These are phyloP conservation scores for Drosophila paranaensis DNA, from an alignment of 2,888 invertebrate species.

Conservation along the genomic window DNA sequence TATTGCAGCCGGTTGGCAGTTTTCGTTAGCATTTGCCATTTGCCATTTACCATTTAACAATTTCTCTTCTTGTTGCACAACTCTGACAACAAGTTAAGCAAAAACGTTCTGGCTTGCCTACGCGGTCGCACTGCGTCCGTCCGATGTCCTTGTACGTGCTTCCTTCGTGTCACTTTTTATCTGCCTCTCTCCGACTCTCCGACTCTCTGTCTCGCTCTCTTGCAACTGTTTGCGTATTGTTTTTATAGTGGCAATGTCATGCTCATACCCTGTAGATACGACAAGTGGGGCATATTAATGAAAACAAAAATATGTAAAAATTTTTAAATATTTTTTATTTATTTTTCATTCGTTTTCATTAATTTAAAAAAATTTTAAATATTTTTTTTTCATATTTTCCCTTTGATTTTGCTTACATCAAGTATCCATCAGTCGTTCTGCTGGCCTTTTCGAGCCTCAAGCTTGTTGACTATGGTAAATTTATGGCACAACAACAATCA, in stretches of 20 bases:
- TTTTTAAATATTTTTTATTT: background rate
- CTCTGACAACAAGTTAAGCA: slow-evolving; percentile 20
- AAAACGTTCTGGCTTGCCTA: slow-evolving; percentile 21
- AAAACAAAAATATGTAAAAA: background rate
- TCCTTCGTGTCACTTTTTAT: slow-evolving; percentile 27
- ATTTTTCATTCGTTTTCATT: background rate
- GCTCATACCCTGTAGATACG: slow-evolving; percentile 8
- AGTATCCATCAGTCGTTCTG: slow-evolving; percentile 1
- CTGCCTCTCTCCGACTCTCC: background rate
- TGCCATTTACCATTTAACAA: slow-evolving; percentile 6
- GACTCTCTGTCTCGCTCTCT: background rate
- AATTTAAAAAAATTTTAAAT: background rate
- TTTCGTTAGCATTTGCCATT: slow-evolving; percentile 48
- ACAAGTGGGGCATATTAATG: background rate
- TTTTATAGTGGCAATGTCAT: slow-evolving; percentile 35
- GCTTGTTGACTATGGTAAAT: slow-evolving; percentile 48
- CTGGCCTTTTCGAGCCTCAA: too few species aligned
- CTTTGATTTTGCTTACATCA: background rate
- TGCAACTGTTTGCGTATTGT: slow-evolving; percentile 25
- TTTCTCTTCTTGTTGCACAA: slow-evolving; percentile 25
- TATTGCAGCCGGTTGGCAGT: slow-evolving; percentile 47
- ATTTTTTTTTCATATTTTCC: too few species aligned
- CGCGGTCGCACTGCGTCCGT: slow-evolving; percentile 11
- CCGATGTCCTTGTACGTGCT: slow-evolving; percentile 27
- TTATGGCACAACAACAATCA: slow-evolving; percentile 65